A percentile compares a stretch with the other conserved stretches of the same genome.
Conservation (phyloP, 2,113 vertebrate species). For the Numida meleagris region DNA sequence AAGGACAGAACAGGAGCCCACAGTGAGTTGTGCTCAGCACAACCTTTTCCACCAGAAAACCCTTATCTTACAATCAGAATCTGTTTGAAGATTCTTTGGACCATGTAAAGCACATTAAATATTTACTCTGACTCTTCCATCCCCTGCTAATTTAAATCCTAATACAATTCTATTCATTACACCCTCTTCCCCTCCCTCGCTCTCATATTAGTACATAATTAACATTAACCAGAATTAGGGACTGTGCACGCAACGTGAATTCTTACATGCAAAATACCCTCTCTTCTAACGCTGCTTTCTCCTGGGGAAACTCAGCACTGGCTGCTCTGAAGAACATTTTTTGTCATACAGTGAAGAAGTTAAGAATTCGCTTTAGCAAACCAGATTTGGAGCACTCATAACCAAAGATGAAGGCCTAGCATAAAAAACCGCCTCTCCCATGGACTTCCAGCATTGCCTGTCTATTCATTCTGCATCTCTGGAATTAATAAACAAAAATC, state of each 20-base stretch:
- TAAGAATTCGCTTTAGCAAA: background rate
- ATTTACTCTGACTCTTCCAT: background rate
- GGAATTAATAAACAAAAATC: background rate
- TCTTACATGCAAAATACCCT: background rate
- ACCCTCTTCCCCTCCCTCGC: background rate
- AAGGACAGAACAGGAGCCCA: background rate
- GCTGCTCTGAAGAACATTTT: background rate
- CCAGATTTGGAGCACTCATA: background rate
- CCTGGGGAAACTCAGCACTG: background rate
- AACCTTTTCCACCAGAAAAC: background rate
- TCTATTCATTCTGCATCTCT: background rate
- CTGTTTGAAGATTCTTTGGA: background rate
- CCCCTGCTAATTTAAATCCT: constrained; percentile 31
- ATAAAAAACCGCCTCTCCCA: background rate
- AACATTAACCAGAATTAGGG: constrained; percentile 9
- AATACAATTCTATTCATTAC: constrained; percentile 19
- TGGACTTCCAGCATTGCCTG: background rate
- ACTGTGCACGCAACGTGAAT: background rate
- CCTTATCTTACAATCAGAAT: background rate
- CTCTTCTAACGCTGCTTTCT: background rate
- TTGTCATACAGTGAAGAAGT: background rate
- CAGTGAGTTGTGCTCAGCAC: background rate
- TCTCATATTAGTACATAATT: constrained; percentile 32
- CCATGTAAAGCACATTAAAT: background rate
- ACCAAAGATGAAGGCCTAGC: background rate